phyloP scores from a whole-genome alignment of 2,113 vertebrate species.

The Proterorhinus semilunaris region DNA sequence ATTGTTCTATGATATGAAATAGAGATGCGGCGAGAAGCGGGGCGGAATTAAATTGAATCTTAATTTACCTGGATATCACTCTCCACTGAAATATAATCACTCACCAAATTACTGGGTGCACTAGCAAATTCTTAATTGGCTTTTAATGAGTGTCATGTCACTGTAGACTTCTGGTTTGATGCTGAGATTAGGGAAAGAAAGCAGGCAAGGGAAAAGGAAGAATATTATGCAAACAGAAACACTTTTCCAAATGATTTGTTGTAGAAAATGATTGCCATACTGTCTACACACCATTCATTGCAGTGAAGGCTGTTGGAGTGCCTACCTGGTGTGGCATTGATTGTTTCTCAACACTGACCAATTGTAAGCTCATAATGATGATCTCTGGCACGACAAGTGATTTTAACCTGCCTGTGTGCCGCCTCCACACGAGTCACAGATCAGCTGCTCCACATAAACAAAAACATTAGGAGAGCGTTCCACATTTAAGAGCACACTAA shows the following conservation, averaged over 20 bases:
- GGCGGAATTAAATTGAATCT: conserved; percentile 73
- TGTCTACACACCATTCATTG: conserved; percentile 46
- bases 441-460: conserved; percentile 77
- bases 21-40: conserved; percentile 65
- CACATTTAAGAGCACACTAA: conserved; percentile 80
- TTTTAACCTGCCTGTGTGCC: conserved; percentile 80
- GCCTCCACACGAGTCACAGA: conserved; percentile 75
- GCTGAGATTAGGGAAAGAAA: conserved; percentile 48
- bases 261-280: conserved; percentile 43
- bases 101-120: conserved; percentile 62
- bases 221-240: conserved; percentile 28
- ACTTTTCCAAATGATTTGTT: conserved; percentile 62
- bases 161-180: conserved; percentile 51
- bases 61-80: conserved; percentile 76
- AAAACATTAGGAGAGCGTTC: conserved; percentile 78
- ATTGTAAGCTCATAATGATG: conserved; percentile 81
- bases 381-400: conserved; percentile 81
- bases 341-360: conserved; percentile 77
- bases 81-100: conserved; percentile 70
- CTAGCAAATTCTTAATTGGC: conserved; percentile 64
- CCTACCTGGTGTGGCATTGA: conserved; percentile 65
- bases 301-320: conserved; percentile 55
- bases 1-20: conserved; percentile 74
- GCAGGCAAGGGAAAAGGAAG: conserved; percentile 6
- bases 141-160: conserved; percentile 63